Evolutionary conservation across 2,113 vertebrate species (phyloP).

Genomic region (Camelus bactrianus): DNA sequence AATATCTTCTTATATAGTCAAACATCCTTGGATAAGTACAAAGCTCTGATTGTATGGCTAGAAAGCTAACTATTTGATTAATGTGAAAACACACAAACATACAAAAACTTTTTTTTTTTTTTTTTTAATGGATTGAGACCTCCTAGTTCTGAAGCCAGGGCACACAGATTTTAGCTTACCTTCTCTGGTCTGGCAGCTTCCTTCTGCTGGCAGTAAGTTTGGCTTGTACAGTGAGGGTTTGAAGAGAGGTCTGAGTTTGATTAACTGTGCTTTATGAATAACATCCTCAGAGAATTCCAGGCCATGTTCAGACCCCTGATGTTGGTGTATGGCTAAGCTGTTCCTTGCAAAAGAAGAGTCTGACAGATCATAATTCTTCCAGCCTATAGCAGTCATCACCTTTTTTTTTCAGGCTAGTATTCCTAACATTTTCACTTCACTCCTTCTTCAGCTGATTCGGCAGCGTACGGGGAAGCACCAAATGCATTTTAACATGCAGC

Average conservation of each 20-base stretch:
- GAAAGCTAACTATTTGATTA: slow-evolving; percentile 91
- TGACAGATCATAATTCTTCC: slow-evolving; percentile 80
- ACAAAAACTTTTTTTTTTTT: slow-evolving; percentile 68
- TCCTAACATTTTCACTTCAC: slow-evolving; percentile 77
- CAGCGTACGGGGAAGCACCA: slow-evolving; percentile 61
- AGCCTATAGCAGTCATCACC: slow-evolving; percentile 73
- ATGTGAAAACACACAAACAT: slow-evolving; percentile 68
- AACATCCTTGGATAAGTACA: slow-evolving; percentile 89
- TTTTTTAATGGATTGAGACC: slow-evolving; percentile 72
- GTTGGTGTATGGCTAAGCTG: slow-evolving; percentile 67
- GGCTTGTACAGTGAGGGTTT: slow-evolving; percentile 84
- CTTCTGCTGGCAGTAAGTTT: slow-evolving; percentile 84
- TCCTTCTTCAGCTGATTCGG: slow-evolving; percentile 56
- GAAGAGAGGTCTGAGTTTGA: slow-evolving; percentile 89
- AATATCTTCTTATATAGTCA: slow-evolving; percentile 82
- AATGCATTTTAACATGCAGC: neutral
- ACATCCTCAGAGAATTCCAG: slow-evolving; percentile 90
- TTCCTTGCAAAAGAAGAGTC: slow-evolving; percentile 73
- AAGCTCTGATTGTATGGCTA: slow-evolving; percentile 89
- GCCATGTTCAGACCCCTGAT: slow-evolving; percentile 64
- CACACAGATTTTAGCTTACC: slow-evolving; percentile 90
- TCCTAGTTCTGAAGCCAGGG: slow-evolving; percentile 87
- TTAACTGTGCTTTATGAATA: slow-evolving; percentile 92
- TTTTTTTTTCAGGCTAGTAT: slow-evolving; percentile 73
- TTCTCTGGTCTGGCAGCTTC: slow-evolving; percentile 88